phyloP scores from a whole-genome alignment of 2,113 vertebrate species.

The Osmerus eperlanus region DNA sequence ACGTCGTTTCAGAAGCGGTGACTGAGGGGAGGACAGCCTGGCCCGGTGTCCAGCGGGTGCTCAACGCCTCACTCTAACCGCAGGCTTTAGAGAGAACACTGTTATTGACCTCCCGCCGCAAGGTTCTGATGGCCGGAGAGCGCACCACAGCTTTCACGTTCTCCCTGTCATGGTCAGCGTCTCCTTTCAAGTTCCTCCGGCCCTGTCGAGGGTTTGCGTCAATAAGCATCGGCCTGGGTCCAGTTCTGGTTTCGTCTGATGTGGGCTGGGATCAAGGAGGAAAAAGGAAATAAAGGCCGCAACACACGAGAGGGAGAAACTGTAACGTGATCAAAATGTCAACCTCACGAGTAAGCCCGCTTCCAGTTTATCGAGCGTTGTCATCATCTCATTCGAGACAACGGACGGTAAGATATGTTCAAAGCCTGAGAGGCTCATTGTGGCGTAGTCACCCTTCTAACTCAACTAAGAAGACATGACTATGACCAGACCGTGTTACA shows the following conservation, averaged over 20 bases:
- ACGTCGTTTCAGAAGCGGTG: too few relatives aligned
- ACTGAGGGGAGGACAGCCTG: conserved; percentile 25
- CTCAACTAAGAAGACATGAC: too few relatives aligned
- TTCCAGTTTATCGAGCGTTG: too few relatives aligned
- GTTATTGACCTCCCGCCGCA: conserved; percentile 55
- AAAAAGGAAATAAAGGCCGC: too few relatives aligned
- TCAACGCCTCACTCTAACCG: conserved; percentile 1
- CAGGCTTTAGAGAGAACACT: conserved; percentile 11
- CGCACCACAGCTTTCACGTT: conserved; percentile 36
- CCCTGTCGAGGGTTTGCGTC: not conserved
- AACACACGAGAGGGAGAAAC: too few relatives aligned
- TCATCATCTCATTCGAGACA: too few relatives aligned
- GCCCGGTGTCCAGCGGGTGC: conserved; percentile 40
- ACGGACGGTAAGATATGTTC: too few relatives aligned
- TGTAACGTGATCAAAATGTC: too few relatives aligned
- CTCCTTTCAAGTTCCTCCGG: conserved; percentile 4
- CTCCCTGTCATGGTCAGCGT: conserved; percentile 38
- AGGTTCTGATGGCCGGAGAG: conserved; percentile 47
- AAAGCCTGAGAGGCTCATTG: too few relatives aligned
- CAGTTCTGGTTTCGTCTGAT: not conserved
- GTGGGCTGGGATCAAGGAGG: not conserved
- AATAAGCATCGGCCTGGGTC: not conserved
- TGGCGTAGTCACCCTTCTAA: too few relatives aligned
- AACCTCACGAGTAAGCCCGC: too few relatives aligned
- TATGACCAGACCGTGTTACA: too few relatives aligned